Percentiles rank a stretch among this genome's conserved stretches.
Evolutionary conservation across 2,797 vertebrate species (phyloP).

Genomic region (Heteromormyrus szaboi): DNA sequence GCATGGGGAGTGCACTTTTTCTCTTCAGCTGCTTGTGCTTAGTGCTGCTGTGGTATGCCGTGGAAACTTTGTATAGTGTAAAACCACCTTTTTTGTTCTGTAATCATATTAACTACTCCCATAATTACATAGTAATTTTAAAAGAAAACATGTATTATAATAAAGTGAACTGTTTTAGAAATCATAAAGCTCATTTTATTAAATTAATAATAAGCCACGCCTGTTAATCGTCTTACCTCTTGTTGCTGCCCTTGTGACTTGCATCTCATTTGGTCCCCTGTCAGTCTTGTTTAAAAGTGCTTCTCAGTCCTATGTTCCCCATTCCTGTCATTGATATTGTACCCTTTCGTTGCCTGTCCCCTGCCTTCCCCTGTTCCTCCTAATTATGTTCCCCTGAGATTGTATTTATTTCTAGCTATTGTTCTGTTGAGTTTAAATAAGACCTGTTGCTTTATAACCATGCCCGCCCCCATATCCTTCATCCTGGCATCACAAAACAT

Average conservation of each 20-base stretch:
- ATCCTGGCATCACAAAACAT: background rate
- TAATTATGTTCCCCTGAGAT: background rate
- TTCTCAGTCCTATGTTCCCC: background rate
- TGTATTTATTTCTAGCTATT: background rate
- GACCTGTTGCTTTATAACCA: background rate
- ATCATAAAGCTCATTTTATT: background rate
- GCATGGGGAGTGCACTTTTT: background rate
- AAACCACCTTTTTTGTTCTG: background rate
- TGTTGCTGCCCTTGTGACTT: background rate
- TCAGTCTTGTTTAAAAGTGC: background rate
- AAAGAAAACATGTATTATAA: background rate
- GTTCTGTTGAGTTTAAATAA: background rate
- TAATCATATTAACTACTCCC: background rate
- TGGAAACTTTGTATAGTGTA: background rate
- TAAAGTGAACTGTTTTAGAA: background rate
- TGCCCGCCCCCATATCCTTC: background rate
- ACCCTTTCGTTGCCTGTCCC: background rate
- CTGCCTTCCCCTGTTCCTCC: background rate
- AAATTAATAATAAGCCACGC: background rate
- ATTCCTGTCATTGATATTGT: background rate
- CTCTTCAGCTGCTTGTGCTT: background rate
- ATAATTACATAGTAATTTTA: background rate
- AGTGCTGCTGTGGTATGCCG: background rate
- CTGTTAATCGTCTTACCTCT: background rate
- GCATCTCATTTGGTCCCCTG: background rate